Conservation (phyloP, 1,140 invertebrate genomes). For the Chelonus insularis region DNA sequence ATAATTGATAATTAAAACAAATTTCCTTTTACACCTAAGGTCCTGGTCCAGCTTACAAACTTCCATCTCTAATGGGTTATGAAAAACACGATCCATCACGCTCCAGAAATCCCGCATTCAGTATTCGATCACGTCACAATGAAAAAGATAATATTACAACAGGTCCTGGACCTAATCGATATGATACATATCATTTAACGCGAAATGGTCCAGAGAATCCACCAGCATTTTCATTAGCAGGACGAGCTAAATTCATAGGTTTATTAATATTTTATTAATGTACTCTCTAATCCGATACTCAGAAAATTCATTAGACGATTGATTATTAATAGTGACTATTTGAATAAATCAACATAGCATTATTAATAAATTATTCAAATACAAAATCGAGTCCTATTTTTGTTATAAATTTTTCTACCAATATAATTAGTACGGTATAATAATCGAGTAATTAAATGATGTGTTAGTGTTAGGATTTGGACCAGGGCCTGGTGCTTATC, state of each 20-base stretch:
- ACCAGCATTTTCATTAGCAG: conserved; percentile 47
- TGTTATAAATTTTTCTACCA: too few relatives aligned
- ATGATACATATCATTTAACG: conserved; percentile 44
- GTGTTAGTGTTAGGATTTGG: conserved; percentile 19
- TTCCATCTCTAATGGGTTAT: conserved; percentile 51
- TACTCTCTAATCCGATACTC: too few relatives aligned
- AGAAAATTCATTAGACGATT: too few relatives aligned
- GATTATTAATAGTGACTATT: too few relatives aligned
- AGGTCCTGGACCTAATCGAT: conserved; percentile 50
- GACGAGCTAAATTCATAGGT: conserved; percentile 34
- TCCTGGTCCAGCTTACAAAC: conserved; percentile 53
- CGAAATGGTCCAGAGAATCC: conserved; percentile 39
- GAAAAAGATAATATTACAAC: not conserved
- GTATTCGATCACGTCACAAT: conserved; percentile 36
- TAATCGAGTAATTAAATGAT: conserved; percentile 19
- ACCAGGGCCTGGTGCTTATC: conserved; percentile 54
- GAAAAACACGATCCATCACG: conserved; percentile 51
- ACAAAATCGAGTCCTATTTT: too few relatives aligned
- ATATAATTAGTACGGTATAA: too few relatives aligned
- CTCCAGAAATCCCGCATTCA: conserved; percentile 50
- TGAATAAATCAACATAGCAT: too few relatives aligned
- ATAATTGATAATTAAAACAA: not conserved
- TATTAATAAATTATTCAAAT: too few relatives aligned
- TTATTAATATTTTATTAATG: not conserved
- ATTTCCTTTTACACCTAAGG: conserved; percentile 35